Evolutionary conservation across 2,888 invertebrate genomes (phyloP), one percentile per base, ranked within the genome.

Genomic region (Drosophila birchii): DNA sequence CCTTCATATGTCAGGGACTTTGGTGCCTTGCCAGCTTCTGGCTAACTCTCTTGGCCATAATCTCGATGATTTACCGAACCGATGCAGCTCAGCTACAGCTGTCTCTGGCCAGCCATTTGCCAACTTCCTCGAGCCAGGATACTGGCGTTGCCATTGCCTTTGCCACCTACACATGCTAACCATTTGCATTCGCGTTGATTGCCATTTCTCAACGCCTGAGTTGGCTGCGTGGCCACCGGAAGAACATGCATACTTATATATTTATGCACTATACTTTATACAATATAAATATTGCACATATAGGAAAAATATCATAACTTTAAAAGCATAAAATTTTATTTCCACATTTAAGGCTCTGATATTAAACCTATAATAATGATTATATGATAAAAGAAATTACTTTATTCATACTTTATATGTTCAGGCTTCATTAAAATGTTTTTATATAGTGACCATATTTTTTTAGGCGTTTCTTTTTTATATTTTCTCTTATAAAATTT

Each of bases 41-140:
- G 45, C 20, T 20, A 34, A 57, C 59, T 58, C 67, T 58, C 72
- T 16, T 18, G 67, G 74, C 47, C 11, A 75, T 63, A 63, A 29
- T 53, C 51, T 36, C 38, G 74, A 74, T 74, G 75, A 74, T 70
- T 70, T 74, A 70, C 70, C 63, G 75, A 62, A 59, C 45, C 54
- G 29, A 45, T 74, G 49, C 44, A 53, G 69, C 49, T 36, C 75
- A 49, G 44, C 51, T 72, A 54, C 75, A 47, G 67, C 72, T 47
- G 72, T 47, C 58, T 47, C 58, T 36, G 39, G 70, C 20, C 70
- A 7, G 61, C 61, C 12, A 60, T 60, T 60, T 41, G 34, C 38
- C 71, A 44, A 18, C n/a, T 32, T 32, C 1, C 16, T 34, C 7
- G 34, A 5, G 20, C 34, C n/a, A 18, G 12, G 12, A 0, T 9